These are phyloP conservation scores for Sorex maritimensis DNA, from an alignment of 2,797 vertebrate species.

Conservation along the genomic window DNA sequence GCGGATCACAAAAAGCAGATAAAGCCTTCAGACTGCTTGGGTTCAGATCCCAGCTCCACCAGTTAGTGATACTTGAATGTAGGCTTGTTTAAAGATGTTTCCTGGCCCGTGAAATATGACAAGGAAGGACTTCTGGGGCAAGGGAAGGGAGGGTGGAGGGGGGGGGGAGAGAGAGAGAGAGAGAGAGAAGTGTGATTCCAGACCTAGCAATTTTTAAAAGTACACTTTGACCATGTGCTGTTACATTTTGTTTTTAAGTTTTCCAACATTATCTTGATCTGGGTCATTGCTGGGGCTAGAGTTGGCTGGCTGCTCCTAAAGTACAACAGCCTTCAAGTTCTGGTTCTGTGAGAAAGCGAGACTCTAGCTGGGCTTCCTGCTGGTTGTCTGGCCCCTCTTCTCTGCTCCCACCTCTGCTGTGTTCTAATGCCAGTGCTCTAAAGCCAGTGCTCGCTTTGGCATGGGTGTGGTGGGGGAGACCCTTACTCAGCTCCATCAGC, in stretches of 20 bases:
- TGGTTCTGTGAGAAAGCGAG: constrained; percentile 6
- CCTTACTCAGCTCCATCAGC: too few relatives aligned
- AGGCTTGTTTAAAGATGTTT: neutral
- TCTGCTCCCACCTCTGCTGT: too few relatives aligned
- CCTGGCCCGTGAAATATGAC: neutral
- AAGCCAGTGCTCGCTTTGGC: too few relatives aligned
- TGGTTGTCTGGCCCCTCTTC: too few relatives aligned
- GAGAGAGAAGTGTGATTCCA: too few relatives aligned
- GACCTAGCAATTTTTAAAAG: too few relatives aligned
- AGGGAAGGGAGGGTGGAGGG: neutral
- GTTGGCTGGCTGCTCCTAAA: neutral
- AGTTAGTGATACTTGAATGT: neutral
- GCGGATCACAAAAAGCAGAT: neutral
- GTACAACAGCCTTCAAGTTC: neutral
- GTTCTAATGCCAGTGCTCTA: too few relatives aligned
- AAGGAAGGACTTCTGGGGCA: neutral
- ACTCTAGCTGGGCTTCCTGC: too few relatives aligned
- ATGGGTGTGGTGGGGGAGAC: too few relatives aligned
- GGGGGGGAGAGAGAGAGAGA: neutral
- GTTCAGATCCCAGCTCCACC: neutral
- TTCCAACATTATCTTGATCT: neutral
- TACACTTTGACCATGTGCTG: too few relatives aligned
- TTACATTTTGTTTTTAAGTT: constrained; percentile 5
- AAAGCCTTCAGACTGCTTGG: neutral
- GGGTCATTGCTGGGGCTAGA: neutral